Base-by-base conservation (phyloP, 2,888 invertebrate species). In the Biston betularia region DNA sequence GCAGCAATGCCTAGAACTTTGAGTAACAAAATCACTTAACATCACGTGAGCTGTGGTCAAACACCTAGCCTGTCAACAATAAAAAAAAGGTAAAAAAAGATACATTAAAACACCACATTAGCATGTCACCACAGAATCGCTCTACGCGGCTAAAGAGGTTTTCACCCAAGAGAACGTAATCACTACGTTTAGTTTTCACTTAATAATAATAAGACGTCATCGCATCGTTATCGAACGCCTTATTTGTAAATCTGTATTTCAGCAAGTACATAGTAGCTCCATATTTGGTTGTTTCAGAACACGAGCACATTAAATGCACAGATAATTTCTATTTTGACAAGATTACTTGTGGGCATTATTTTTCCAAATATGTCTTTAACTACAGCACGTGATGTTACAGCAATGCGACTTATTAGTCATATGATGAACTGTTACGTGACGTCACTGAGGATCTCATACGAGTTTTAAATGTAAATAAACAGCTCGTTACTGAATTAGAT, bases 251-350 rank as follows among this genome's bases (percentile, higher is more conserved):
- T n/a, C n/a, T 12, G 1, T 44, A 44, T 44, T 44, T 45, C 24
- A 48, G 24, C 24, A 9, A 48, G 33, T 24, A 24, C 3, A 44
- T 12, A 54, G 38, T 11, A 38, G 12, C 48, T 48, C 57, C 57
- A 38, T 57, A 48, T 57, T 57, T 48, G 48, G 57, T 35, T 48
- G 38, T 57, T 57, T 40, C 14, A 46, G 14, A 55, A 4, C 63
- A 75, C 75, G 46, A 74, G 69, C n/a, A 49, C 0, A 15, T 61
- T 1, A 12, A 24, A 45, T 67, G 60, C n/a, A 57, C 45, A 52
- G 56, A 63, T 59, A 63, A 56, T 63, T 49, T 35, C 15, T 57
- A 46, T 63, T 52, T 52, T 15, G 7, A 50, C 52, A 46, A 50
- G 56, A 56, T 46, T 42, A 35, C 35, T 15, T 35, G 6, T 59